These are phyloP conservation scores for Deilephila elpenor DNA, from an alignment of 2,888 invertebrate genomes.

Conservation along the genomic window DNA sequence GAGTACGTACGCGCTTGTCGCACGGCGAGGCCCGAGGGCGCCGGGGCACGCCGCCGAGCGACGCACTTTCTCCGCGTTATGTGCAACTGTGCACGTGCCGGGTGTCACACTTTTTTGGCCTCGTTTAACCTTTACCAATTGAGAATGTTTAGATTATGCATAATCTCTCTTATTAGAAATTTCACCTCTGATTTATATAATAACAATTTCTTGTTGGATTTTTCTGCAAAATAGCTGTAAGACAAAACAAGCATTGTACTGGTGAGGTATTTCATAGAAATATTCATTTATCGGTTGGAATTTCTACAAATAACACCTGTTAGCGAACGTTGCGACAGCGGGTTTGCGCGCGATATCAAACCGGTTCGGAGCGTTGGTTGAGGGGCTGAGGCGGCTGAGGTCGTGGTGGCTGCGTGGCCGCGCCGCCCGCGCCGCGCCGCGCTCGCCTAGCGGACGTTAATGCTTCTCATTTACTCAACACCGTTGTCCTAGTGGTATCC, in stretches of 20 bases:
- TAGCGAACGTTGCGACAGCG: slow-evolving; percentile 68
- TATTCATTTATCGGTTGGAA: slow-evolving; percentile 63
- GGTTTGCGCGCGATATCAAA: slow-evolving; percentile 66
- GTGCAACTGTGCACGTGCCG: slow-evolving; percentile 61
- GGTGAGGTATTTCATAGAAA: slow-evolving; percentile 44
- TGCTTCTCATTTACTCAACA: slow-evolving; percentile 60
- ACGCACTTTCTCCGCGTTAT: slow-evolving; percentile 73
- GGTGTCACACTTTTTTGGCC: slow-evolving; percentile 69
- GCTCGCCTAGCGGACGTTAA: slow-evolving; percentile 48
- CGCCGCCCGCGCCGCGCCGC: slow-evolving; percentile 38
- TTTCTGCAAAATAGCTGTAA: not conserved
- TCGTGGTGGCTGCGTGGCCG: slow-evolving; percentile 37
- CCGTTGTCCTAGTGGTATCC: slow-evolving; percentile 73
- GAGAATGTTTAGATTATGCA: slow-evolving; percentile 17
- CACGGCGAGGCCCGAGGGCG: slow-evolving; percentile 33
- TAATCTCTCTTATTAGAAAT: slow-evolving; percentile 26
- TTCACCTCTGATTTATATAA: not conserved
- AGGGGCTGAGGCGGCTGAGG: slow-evolving; percentile 38
- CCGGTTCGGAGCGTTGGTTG: slow-evolving; percentile 60
- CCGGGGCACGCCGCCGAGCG: slow-evolving; percentile 44
- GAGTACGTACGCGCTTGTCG: slow-evolving; percentile 40
- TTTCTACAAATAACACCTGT: slow-evolving; percentile 77
- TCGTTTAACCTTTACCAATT: slow-evolving; percentile 25
- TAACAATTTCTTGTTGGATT: not conserved
- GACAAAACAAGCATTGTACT: slow-evolving; percentile 27